phyloP scores from a whole-genome alignment of 2,113 vertebrate genomes.

The Micromys minutus region DNA sequence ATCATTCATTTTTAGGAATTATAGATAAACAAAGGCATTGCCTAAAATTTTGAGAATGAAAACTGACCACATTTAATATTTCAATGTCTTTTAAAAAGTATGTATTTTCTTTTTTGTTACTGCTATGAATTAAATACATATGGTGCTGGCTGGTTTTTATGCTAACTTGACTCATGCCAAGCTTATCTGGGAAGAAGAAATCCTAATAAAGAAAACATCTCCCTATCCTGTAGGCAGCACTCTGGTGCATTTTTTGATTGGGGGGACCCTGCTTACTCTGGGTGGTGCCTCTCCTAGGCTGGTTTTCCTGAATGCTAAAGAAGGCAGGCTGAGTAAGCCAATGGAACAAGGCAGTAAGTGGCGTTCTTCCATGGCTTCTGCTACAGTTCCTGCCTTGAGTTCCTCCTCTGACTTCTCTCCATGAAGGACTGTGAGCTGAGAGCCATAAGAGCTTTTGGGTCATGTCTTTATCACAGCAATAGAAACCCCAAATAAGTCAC shows the following conservation, averaged over 20 bases:
- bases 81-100: constrained; percentile 12
- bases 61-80: constrained; percentile 32
- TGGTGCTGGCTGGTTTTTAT: background rate
- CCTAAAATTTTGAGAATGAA: constrained; percentile 1
- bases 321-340: background rate
- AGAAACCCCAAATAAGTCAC: no score
- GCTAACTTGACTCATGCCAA: background rate
- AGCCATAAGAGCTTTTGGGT: background rate
- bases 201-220: background rate
- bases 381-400: background rate
- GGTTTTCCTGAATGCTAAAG: background rate
- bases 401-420: background rate
- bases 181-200: background rate
- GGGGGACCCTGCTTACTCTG: background rate
- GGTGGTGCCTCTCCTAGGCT: background rate
- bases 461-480: background rate
- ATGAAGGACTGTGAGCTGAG: background rate
- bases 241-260: background rate
- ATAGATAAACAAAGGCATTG: background rate
- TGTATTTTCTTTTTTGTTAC: constrained; percentile 3
- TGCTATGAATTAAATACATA: constrained; percentile 4
- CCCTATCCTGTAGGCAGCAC: background rate
- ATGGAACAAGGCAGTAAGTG: background rate
- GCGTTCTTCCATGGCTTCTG: background rate
- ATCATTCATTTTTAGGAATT: constrained; percentile 51